Evolutionary conservation across 2,113 vertebrate genomes (phyloP), one percentile per base, ranked within the genome.

Genomic region (Limnothrissa miodon): DNA sequence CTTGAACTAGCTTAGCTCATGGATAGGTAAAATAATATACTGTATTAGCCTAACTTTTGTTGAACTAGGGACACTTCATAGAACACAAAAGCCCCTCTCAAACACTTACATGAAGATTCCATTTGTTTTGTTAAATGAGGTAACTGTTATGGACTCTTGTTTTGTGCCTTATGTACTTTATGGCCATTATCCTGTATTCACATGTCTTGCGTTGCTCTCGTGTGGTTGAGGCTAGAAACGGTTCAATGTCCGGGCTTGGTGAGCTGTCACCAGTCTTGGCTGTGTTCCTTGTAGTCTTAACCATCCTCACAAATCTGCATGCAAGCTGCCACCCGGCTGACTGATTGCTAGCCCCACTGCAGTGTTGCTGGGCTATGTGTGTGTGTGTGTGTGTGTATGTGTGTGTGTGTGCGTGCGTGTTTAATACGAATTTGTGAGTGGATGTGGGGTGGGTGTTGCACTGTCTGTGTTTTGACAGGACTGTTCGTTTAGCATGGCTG

Each of bases 401-500:
- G 59, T 11, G 59, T 29, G 59, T 66, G 59, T 66, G n/a, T 66
- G n/a, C 29, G 59, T 66, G 59, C 29, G 59, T 33, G 59, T 66
- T n/a, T 33, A n/a, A 29, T 33, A 25, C 29, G 59, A 13, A 25
- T 66, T 25, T 66, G n/a, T 62, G 1, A 9, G 66, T 74, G 66
- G 66, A 33, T 74, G 66, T 74, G 66, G 25, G 29, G 29, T 39
- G 66, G 66, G 66, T 36, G 29, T 74, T 36, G 25, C 25, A 33
- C 66, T 11, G 66, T 74, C 66, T 74, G 59, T 66, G 44, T 78
- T 81, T 53, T 45, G 83, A 81, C 78, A 84, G 84, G 62, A 36
- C 44, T 62, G 78, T 86, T 80, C n/a, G 36, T 86, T 84, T 81
- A 80, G 78, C 84, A 83, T 45, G 82, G 79, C 15, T 23, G 74